These are phyloP conservation scores for Crenichthys baileyi DNA, from an alignment of 2,797 vertebrate genomes.

Conservation along the genomic window DNA sequence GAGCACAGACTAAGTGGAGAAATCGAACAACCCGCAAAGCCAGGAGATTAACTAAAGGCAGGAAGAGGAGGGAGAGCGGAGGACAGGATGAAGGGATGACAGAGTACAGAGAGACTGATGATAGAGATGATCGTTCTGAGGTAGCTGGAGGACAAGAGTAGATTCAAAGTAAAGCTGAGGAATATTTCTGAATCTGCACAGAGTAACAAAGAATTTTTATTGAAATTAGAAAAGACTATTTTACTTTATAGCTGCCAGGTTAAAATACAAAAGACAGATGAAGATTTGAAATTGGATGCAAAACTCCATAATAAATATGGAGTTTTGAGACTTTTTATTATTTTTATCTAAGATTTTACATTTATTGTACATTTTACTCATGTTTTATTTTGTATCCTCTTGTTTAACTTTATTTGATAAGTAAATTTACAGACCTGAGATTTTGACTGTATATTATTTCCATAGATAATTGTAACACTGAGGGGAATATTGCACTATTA, in stretches of 20 bases:
- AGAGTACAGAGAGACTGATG: constrained; percentile 2
- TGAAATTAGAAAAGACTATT: background rate
- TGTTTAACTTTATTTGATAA: background rate
- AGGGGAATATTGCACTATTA: too few species aligned
- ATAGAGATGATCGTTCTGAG: background rate
- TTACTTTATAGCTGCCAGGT: background rate
- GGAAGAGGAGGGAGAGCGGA: constrained; percentile 19
- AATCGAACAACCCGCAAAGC: constrained; percentile 62
- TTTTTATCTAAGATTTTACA: background rate
- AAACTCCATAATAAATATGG: too few species aligned
- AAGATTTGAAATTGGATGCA: background rate
- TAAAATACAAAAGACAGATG: background rate
- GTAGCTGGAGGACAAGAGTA: constrained; percentile 1
- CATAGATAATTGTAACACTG: background rate
- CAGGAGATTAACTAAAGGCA: constrained; percentile 49
- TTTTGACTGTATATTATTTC: background rate
- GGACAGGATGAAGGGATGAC: background rate
- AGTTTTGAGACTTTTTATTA: background rate
- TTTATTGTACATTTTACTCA: background rate
- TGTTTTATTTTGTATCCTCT: background rate
- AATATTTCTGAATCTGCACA: background rate
- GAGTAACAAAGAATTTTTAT: background rate
- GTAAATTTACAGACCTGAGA: background rate
- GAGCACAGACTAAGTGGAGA: constrained; percentile 59
- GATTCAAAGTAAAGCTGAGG: background rate